Evolutionary conservation across 2,888 invertebrate genomes (phyloP), one percentile per base, ranked within the genome.

Genomic region (Trachelus iudaicus): DNA sequence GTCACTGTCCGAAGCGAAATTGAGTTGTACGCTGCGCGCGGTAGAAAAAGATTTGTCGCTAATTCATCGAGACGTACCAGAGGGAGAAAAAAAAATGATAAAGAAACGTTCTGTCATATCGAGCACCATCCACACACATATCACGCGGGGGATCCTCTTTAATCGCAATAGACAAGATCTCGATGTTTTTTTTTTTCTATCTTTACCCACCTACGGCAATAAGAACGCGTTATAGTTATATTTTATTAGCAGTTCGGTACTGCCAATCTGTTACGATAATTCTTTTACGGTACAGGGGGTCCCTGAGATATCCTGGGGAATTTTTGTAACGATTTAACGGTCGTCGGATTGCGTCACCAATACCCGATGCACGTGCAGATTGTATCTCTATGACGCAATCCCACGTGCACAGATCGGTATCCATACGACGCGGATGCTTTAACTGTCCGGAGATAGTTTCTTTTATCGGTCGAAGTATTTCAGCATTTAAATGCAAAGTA

Each of bases 401-500:
- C 15, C 40, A 40, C 40, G 40, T 40, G 56, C 1, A 23, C 0
- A 56, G 56, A 23, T 56, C n/a, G 23, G 23, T 56, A 56, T 56
- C 56, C 23, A 56, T 6, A 56, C 6, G 23, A 56, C 9, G 56
- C 56, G 2, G 56, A 56, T 56, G 56, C 56, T 56, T 23, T 1
- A 23, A 56, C 15, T 56, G 40, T 23, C 56, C 23, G 2, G 56
- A 56, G 84, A 85, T 87, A 88, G 87, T 89, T 90, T 90, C 89
- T 90, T 90, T 90, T 89, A 90, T 90, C 89, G 88, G 83, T 81
- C 81, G 79, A 82, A 84, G 87, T 89, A 90, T 90, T 90, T 90
- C 88, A 89, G 90, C 89, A 90, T 90, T 90, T 90, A 89, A 90
- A 90, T 90, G 90, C 90, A 90, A 90, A 90, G 90, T 89, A 90